Evolutionary conservation across 2,797 vertebrate species (phyloP).

Genomic region (Girardinus metallicus): DNA sequence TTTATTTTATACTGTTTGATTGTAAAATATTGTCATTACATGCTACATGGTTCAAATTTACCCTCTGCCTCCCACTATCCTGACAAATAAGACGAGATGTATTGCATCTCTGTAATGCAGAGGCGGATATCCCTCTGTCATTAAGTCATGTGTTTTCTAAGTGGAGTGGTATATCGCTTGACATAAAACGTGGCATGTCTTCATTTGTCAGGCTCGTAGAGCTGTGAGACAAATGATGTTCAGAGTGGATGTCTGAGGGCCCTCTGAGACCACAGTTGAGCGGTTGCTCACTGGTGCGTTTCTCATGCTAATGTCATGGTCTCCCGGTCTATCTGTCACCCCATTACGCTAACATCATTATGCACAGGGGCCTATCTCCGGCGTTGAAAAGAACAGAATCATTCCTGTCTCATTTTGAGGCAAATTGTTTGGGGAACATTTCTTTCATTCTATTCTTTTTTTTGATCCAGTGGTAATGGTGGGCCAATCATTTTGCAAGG

Average conservation of each 20-base stretch:
- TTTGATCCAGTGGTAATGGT: conserved; percentile 62
- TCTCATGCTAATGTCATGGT: conserved; percentile 86
- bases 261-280: conserved; percentile 81
- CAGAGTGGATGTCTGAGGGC: conserved; percentile 72
- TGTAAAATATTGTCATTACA: conserved; percentile 21
- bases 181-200: conserved; percentile 74
- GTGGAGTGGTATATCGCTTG: conserved; percentile 72
- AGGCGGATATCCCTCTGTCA: conserved; percentile 57
- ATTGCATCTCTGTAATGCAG: conserved; percentile 49
- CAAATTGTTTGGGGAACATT: conserved; percentile 86
- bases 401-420: conserved; percentile 84
- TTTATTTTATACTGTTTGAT: conserved; percentile 18
- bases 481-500: conserved; percentile 81
- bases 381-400: conserved; percentile 82
- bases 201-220: conserved; percentile 78
- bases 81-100: conserved; percentile 68
- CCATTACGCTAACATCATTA: conserved; percentile 86
- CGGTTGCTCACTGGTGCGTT: conserved; percentile 84
- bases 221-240: conserved; percentile 74
- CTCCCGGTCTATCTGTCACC: conserved; percentile 83
- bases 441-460: conserved; percentile 43
- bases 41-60: conserved; percentile 26
- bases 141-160: conserved; percentile 75
- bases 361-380: conserved; percentile 80
- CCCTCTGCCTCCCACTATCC: conserved; percentile 38